A percentile compares a stretch with the other conserved stretches of the same genome.
Evolutionary conservation across 1,140 invertebrate genomes (phyloP).

Genomic region (Drosophila insularis): DNA sequence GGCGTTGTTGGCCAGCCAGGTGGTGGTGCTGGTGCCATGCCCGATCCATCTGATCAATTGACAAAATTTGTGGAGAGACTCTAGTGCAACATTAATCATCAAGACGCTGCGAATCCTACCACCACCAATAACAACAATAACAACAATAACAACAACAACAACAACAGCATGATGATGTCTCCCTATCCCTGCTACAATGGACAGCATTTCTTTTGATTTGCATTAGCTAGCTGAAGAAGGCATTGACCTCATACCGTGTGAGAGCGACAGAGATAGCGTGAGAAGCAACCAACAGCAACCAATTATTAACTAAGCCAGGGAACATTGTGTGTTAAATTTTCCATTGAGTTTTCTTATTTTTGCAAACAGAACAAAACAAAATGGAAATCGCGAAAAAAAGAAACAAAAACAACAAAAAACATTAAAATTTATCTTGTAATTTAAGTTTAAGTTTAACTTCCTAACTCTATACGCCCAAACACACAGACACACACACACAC

Average conservation of each 20-base stretch:
- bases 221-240: background rate
- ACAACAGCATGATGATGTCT: conserved; percentile 8
- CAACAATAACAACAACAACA: conserved; percentile 24
- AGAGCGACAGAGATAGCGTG: no score
- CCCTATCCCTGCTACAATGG: conserved; percentile 33
- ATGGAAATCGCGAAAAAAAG: background rate
- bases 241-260: no score
- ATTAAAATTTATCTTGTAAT: background rate
- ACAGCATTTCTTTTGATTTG: conserved; percentile 48
- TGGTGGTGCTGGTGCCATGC: conserved; percentile 85
- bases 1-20: conserved; percentile 44
- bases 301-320: conserved; percentile 7
- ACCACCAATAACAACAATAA: conserved; percentile 21
- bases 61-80: conserved; percentile 97
- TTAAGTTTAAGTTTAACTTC: background rate
- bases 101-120: background rate
- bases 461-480: background rate
- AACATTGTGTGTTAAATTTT: conserved; percentile 3
- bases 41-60: conserved; percentile 95
- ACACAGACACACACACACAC: background rate
- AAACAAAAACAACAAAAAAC: background rate
- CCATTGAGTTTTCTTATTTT: background rate
- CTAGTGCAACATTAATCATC: conserved; percentile 68
- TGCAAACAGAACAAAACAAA: background rate
- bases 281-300: background rate